Base-by-base conservation (phyloP, 2,113 vertebrate genomes). In the Dendrocopos noguchii region DNA sequence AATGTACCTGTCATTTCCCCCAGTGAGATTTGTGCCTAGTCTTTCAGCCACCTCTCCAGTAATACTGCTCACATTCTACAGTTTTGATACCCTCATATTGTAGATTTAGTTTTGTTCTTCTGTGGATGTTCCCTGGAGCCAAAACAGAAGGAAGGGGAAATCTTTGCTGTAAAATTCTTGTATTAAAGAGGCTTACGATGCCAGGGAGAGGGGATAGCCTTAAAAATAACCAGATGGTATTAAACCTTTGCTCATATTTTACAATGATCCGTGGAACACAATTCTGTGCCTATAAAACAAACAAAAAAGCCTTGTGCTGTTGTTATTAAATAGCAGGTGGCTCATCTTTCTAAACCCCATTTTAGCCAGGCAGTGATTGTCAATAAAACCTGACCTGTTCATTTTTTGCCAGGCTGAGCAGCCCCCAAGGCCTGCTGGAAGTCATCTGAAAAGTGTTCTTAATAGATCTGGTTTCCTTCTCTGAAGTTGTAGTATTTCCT, bases 371-470 rank as follows among this genome's bases (percentile, higher is more conserved):
- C 84, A 95, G 74, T 94, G 95, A 95, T 97, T 97, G 94, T 92
- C 93, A 96, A 63, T 96, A 92, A 96, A 97, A 96, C 34, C 77
- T 97, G 94, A 94, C 96, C 78, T 95, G 79, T 91, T 97, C 92
- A 76, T 95, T 96, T 98, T 94, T 94, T 95, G 92, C 93, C 61
- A 95, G 92, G 80, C 73, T 78, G 93, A 95, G 73, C 88, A 95
- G 80, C 90, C 89, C 70, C 44, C 84, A 95, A 97, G 91, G 81
- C 87, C 82, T 95, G 28, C 53, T 93, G 92, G 96, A 97, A 97
- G 91, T 94, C 68, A 88, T 84, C 64, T 64, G 85, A n/a, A 64
- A 47, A 66, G 12, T 3, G 20, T 70, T 68, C 76, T 89, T 75
- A 88, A 80, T 86, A 71, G 59, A 61, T 42, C 28, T 27, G 29